Percentiles rank a stretch among this genome's conserved stretches.
Evolutionary conservation across 2,888 invertebrate genomes (phyloP).

Genomic region (Magallana nippona): DNA sequence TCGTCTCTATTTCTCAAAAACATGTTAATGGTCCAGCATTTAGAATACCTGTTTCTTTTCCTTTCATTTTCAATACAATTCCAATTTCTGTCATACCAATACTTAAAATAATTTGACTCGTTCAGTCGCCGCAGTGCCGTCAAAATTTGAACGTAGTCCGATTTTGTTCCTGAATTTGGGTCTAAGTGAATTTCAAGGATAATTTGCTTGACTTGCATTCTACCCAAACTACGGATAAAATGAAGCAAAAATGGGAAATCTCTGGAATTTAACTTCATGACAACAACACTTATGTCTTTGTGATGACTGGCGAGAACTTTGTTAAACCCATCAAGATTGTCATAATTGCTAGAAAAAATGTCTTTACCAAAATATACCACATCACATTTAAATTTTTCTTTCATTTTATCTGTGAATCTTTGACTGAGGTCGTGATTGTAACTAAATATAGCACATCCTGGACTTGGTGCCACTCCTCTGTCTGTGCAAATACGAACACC

Average conservation of each 20-base stretch:
- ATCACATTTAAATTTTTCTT: background rate
- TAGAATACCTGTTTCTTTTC: background rate
- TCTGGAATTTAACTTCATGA: background rate
- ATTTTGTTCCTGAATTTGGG: background rate
- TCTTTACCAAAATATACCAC: background rate
- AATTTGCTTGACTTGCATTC: background rate
- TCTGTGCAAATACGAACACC: slow-evolving; percentile 26
- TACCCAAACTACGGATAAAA: background rate
- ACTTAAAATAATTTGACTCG: background rate
- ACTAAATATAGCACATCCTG: background rate
- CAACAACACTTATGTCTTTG: background rate
- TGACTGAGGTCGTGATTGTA: slow-evolving; percentile 23
- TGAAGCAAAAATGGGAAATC: slow-evolving; percentile 12
- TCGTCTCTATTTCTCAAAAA: background rate
- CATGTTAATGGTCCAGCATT: slow-evolving; percentile 12
- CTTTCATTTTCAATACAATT: background rate
- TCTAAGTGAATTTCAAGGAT: slow-evolving; percentile 12
- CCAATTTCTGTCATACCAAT: slow-evolving; percentile 34
- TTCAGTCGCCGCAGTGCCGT: background rate
- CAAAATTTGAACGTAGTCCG: background rate
- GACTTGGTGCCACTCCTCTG: background rate
- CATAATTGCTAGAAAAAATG: no score
- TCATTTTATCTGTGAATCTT: background rate
- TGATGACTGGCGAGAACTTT: background rate
- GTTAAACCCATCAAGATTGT: background rate